Conservation (phyloP, 1,140 invertebrate genomes). For the Drosophila ercepeae region DNA sequence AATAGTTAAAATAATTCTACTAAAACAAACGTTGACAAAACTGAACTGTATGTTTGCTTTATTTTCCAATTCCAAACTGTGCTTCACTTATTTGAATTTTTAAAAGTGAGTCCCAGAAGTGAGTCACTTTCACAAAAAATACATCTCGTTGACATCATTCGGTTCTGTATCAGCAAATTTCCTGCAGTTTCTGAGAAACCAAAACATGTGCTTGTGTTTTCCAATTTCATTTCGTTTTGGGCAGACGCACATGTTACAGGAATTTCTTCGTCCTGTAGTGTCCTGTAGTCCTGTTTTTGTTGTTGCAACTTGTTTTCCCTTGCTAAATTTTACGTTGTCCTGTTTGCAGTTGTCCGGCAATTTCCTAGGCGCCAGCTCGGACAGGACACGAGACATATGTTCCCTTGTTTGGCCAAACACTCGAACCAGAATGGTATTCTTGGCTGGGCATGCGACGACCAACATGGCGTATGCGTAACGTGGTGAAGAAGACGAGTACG, state of each 20-base stretch:
- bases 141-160: slow-evolving; percentile 1
- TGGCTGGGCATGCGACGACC: neutral
- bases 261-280: neutral
- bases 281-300: neutral
- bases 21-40: neutral
- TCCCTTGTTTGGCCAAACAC: slow-evolving; percentile 36
- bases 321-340: neutral
- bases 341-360: slow-evolving; percentile 23
- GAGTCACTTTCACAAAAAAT: too few species aligned
- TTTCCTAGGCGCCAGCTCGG: slow-evolving; percentile 16
- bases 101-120: neutral
- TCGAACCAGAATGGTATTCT: slow-evolving; percentile 28
- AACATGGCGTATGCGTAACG: slow-evolving; percentile 41
- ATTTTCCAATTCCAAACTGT: neutral
- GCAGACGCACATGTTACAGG: slow-evolving; percentile 1
- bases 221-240: slow-evolving; percentile 16
- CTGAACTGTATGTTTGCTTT: too few species aligned
- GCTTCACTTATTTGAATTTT: neutral
- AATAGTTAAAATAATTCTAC: slow-evolving; percentile 17
- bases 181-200: slow-evolving; percentile 8
- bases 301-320: neutral
- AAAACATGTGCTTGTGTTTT: slow-evolving; percentile 25
- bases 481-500: slow-evolving; percentile 19
- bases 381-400: slow-evolving; percentile 34
- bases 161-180: slow-evolving; percentile 23